Base-by-base conservation (phyloP, 1,140 invertebrate species). In the Cydia amplana region DNA sequence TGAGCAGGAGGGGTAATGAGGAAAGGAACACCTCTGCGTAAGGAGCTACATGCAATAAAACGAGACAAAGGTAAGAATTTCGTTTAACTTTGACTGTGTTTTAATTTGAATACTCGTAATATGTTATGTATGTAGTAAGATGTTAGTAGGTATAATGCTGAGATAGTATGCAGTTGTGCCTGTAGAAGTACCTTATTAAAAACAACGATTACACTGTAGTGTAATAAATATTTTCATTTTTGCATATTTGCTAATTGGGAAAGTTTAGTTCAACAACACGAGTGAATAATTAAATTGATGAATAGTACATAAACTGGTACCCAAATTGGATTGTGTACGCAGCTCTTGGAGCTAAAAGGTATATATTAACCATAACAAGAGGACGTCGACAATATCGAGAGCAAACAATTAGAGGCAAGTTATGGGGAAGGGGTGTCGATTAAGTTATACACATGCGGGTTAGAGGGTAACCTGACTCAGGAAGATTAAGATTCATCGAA, bases 361-460 rank as follows among this genome's bases (percentile, higher is more conserved):
- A 85, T 85, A 84, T 75, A 82, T 79, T 51, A 49, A 73, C 72
- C 72, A 51, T 73, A 73, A 73, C 72, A 73, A 73, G 73, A 60
- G 78, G 83, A 84, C 83, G 85, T 83, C 82, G 84, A 92, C 88
- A 91, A 92, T 91, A 92, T 92, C 87, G 87, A 83, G 83, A 85
- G 91, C 89, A 92, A 92, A 92, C 91, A 92, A 91, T 92, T 92
- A 92, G 86, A 91, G 85, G 86, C 83, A 87, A 88, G 82, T 86
- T 89, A 87, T 81, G 87, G 88, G 80, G 78, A 79, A 81, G 72
- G 80, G 87, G 83, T 77, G 83, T 81, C 88, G 87, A 92, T 92
- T 92, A 91, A 92, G 90, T 92, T 92, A 91, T 90, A 91, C 87
- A 90, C 85, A 91, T 91, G 86, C 90, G 89, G 90, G 90, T 85